Conservation (phyloP, 1,140 invertebrate genomes). For the Drosophila parvula region DNA sequence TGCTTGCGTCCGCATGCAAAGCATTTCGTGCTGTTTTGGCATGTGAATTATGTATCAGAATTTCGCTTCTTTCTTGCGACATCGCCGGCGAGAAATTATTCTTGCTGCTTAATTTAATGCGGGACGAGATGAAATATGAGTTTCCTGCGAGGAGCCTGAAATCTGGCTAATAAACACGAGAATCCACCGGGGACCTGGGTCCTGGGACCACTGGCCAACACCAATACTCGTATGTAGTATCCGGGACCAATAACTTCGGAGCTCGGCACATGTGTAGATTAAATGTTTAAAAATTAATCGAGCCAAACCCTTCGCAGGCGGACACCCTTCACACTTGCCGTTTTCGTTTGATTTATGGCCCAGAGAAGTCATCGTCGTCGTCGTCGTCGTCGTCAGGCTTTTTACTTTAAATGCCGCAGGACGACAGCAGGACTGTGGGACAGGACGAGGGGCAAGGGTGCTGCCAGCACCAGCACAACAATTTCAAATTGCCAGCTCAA, state of each 20-base stretch:
- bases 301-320: slow-evolving; percentile 18
- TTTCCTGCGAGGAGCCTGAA: slow-evolving; percentile 12
- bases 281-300: slow-evolving; percentile 69
- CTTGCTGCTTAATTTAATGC: slow-evolving; percentile 53
- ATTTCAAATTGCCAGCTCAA: slow-evolving; percentile 80
- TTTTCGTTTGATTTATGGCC: slow-evolving; percentile 66
- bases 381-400: slow-evolving; percentile 46
- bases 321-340: slow-evolving; percentile 26
- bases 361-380: slow-evolving; percentile 31
- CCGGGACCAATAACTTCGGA: slow-evolving; percentile 8
- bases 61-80: slow-evolving; percentile 25
- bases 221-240: not conserved
- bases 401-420: slow-evolving; percentile 60
- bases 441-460: slow-evolving; percentile 12
- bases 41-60: slow-evolving; percentile 78
- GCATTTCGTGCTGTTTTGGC: slow-evolving; percentile 78
- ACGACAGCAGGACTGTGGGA: slow-evolving; percentile 5
- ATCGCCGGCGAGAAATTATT: slow-evolving; percentile 35
- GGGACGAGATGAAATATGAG: slow-evolving; percentile 39
- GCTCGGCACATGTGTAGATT: slow-evolving; percentile 39
- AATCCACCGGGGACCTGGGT: not conserved
- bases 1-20: slow-evolving; percentile 62
- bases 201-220: not conserved
- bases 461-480: slow-evolving; percentile 44
- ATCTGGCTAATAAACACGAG: slow-evolving; percentile 43